phyloP scores from a whole-genome alignment of 2,797 vertebrate species.

The Neopelma chrysocephalum region DNA sequence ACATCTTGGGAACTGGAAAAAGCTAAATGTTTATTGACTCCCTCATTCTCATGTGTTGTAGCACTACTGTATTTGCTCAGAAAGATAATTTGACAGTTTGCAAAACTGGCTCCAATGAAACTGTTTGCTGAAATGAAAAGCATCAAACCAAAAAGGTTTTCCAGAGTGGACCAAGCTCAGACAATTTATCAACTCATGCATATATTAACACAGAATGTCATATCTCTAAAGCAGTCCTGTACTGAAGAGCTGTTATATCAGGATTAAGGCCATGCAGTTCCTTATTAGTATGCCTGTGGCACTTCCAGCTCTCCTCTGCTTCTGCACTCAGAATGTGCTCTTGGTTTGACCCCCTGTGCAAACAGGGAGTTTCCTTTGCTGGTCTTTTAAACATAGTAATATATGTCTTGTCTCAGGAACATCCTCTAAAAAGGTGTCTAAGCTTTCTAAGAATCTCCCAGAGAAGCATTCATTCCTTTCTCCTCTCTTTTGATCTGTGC shows the following conservation, averaged over 20 bases:
- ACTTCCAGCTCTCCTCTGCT: background rate
- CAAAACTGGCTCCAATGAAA: background rate
- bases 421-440: background rate
- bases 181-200: background rate
- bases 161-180: background rate
- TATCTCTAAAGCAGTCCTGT: background rate
- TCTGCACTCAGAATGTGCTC: background rate
- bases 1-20: background rate
- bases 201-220: background rate
- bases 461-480: rapidly evolving
- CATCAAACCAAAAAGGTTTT: background rate
- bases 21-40: background rate
- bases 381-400: background rate
- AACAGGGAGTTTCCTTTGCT: background rate
- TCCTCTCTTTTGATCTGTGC: background rate
- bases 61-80: background rate
- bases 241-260: background rate
- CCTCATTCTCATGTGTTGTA: background rate
- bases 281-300: background rate
- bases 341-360: background rate
- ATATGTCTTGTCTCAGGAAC: background rate
- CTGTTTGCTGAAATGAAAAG: background rate
- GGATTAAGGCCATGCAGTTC: background rate
- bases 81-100: background rate
- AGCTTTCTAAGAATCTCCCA: background rate